phyloP scores from a whole-genome alignment of 2,888 invertebrate genomes.

The Thalpophila matura region DNA sequence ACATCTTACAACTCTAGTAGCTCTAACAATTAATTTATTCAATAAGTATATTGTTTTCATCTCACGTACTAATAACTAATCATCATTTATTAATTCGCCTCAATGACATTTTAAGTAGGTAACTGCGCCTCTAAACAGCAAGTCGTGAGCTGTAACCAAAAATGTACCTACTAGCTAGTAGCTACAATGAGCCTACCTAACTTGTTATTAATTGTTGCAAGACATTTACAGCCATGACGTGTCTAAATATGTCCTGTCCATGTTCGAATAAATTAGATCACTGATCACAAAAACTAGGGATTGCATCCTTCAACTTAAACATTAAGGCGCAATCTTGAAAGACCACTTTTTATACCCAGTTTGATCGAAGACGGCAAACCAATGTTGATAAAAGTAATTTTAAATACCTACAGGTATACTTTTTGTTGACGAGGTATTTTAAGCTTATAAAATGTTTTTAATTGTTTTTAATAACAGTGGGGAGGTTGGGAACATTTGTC shows the following conservation, averaged over 20 bases:
- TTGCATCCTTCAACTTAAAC: constrained; percentile 54
- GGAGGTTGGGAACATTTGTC: constrained; percentile 1
- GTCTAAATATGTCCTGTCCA: constrained; percentile 38
- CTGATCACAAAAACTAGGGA: constrained; percentile 49
- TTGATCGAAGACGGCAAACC: constrained; percentile 43
- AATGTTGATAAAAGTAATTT: constrained; percentile 51
- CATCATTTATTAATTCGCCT: constrained; percentile 8
- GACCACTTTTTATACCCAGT: constrained; percentile 48
- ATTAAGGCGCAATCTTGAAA: constrained; percentile 30
- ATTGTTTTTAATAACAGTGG: constrained; percentile 31
- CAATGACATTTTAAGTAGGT: constrained; percentile 31
- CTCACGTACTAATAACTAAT: constrained; percentile 1
- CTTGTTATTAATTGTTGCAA: constrained; percentile 37
- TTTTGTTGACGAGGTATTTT: constrained; percentile 30
- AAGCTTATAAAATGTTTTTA: constrained; percentile 32
- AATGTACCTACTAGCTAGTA: background rate
- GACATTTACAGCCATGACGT: constrained; percentile 45
- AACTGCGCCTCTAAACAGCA: constrained; percentile 10
- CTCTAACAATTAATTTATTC: constrained; percentile 5
- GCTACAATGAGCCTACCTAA: constrained; percentile 20
- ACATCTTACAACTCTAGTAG: no score
- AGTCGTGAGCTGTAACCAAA: constrained; percentile 8
- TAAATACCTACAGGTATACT: constrained; percentile 31
- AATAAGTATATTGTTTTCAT: background rate
- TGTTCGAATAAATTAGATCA: constrained; percentile 58